Conservation (phyloP, 1,140 invertebrate genomes). For the Halesus radiatus region DNA sequence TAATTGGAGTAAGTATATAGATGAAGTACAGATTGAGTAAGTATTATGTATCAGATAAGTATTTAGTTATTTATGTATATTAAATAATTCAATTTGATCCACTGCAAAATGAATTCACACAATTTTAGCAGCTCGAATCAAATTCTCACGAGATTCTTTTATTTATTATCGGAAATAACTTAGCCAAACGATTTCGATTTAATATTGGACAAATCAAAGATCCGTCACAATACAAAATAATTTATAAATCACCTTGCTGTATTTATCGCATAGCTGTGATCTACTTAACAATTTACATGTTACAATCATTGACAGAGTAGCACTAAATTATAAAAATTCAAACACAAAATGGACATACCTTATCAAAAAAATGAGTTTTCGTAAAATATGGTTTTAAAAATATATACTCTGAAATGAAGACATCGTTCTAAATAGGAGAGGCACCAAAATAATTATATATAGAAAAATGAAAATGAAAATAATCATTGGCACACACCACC, state of each 20-base stretch:
- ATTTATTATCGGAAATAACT: too few relatives aligned
- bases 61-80: too few relatives aligned
- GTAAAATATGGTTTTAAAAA: constrained; percentile 40
- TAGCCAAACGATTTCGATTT: too few relatives aligned
- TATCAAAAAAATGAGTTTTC: constrained; percentile 28
- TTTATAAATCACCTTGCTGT: neutral
- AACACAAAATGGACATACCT: constrained; percentile 33
- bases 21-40: too few relatives aligned
- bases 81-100: too few relatives aligned
- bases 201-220: too few relatives aligned
- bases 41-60: neutral
- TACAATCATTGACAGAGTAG: neutral
- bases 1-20: too few relatives aligned
- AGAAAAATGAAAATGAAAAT: constrained; percentile 25
- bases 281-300: neutral
- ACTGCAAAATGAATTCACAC: too few relatives aligned
- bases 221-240: neutral
- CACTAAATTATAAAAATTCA: constrained; percentile 19
- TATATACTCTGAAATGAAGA: constrained; percentile 46
- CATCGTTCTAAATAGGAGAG: constrained; percentile 25
- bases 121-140: too few relatives aligned
- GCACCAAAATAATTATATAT: constrained; percentile 4
- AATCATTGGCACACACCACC: constrained; percentile 39
- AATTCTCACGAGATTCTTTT: too few relatives aligned
- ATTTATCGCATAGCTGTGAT: neutral